A percentile compares a stretch with the other conserved stretches of the same genome.
Evolutionary conservation across 2,113 vertebrate species (phyloP).

Genomic region (Andinoacara biseriatus): DNA sequence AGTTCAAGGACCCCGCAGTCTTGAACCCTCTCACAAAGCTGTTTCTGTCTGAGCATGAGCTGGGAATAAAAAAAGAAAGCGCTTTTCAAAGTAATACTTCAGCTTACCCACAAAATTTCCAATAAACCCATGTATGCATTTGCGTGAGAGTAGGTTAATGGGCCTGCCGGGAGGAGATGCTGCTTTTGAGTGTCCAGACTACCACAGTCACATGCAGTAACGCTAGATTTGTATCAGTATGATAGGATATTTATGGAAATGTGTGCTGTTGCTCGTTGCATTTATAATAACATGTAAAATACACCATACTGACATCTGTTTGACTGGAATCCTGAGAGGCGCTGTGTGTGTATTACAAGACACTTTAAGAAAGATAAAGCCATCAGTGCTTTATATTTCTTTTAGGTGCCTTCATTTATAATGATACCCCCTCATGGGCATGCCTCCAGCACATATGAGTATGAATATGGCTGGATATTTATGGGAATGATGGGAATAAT

Average conservation of each 20-base stretch:
- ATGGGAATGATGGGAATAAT: constrained; percentile 41
- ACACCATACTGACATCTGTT: constrained; percentile 4
- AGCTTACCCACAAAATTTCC: not conserved
- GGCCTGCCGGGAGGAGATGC: not conserved
- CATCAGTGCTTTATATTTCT: not conserved
- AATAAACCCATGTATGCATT: not conserved
- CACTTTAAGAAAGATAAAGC: not conserved
- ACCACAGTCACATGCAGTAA: not conserved
- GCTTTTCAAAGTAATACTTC: not conserved
- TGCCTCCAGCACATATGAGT: constrained; percentile 18
- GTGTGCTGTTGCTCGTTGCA: not conserved
- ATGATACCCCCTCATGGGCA: constrained; percentile 10
- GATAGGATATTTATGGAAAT: constrained; percentile 32
- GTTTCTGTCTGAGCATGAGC: not conserved
- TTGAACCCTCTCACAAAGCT: not conserved
- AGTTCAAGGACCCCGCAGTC: not conserved
- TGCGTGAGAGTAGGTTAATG: not conserved
- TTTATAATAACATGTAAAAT: constrained; percentile 8
- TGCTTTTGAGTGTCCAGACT: constrained; percentile 1
- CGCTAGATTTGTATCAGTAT: constrained; percentile 4
- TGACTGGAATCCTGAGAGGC: constrained; percentile 2
- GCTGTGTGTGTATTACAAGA: not conserved
- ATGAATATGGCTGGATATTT: constrained; percentile 37
- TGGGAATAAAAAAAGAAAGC: not conserved
- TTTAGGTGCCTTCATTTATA: constrained; percentile 13